A percentile compares a stretch with the other conserved stretches of the same genome.
Evolutionary conservation across 2,888 invertebrate species (phyloP).

Genomic region (Gortyna flavago): DNA sequence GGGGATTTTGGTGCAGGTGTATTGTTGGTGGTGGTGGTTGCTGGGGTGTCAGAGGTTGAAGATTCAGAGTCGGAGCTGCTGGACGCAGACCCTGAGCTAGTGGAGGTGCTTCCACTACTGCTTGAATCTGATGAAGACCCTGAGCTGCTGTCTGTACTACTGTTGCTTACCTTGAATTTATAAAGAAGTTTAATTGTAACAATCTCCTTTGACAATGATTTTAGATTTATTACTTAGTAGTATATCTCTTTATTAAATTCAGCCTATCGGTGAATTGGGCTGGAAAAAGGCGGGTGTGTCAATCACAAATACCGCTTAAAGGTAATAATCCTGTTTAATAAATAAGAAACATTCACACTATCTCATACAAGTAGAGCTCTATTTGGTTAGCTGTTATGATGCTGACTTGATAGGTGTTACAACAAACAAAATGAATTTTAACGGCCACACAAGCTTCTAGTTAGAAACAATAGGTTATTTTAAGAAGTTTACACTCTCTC

Average conservation of each 20-base stretch:
- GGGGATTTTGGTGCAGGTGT: conserved; percentile 80
- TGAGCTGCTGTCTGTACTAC: conserved; percentile 91
- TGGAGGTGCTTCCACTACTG: conserved; percentile 92
- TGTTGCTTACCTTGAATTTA: conserved; percentile 84
- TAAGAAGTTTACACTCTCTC: background rate
- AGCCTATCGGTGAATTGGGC: background rate
- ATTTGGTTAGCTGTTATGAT: background rate
- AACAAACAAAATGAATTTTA: background rate
- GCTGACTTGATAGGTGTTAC: background rate
- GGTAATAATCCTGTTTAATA: background rate
- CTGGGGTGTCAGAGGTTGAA: conserved; percentile 87
- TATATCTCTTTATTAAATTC: background rate
- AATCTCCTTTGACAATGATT: background rate
- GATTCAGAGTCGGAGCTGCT: conserved; percentile 93
- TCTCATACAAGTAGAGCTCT: background rate
- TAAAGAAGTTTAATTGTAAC: background rate
- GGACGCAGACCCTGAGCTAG: conserved; percentile 92
- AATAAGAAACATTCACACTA: background rate
- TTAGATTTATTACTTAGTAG: background rate
- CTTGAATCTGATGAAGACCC: conserved; percentile 92
- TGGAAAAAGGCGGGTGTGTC: background rate
- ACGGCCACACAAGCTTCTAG: background rate
- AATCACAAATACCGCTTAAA: background rate
- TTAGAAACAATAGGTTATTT: background rate
- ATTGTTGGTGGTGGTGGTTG: conserved; percentile 66